Evolutionary conservation across 2,113 vertebrate species (phyloP), one percentile per base, ranked within the genome.

Genomic region (Proteles cristata): DNA sequence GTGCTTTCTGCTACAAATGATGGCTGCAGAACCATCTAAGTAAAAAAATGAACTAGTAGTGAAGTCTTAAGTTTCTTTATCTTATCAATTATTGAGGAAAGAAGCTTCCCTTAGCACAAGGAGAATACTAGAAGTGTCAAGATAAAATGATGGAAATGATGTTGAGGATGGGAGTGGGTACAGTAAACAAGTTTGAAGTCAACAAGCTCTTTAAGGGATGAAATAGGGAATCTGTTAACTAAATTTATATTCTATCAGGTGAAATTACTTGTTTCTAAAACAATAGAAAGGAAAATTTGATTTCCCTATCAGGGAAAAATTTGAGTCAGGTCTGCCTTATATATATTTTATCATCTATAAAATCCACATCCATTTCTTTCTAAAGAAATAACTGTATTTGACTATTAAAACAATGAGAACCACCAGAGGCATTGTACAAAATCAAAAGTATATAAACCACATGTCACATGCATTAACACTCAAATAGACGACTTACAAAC

Each of bases 71-170:
- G 97, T 94, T 98, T 97, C 95, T 98, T 98, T 98, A 97, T 96
- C 93, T 97, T 98, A 98, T 97, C 97, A 98, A 98, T 98, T 98
- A 98, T 96, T 98, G 94, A 98, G 98, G 94, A 97, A 98, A 98
- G 43, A 77, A 43, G 93, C 90, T 94, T 95, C 81, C 87, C 94
- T 96, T 95, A 73, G 21, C 73, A 95, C 48, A 77, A 39, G 25
- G 85, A 97, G 89, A 98, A 98, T 96, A 96, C 68, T 97, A 97
- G 97, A 97, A 97, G 63, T 86, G 82, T 97, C 73, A 96, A 97
- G 95, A 92, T 63, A 63, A 33, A 97, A 92, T 69, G 88, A 81
- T 48, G 19, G 14, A n/a, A 95, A 97, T 97, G 19, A 69, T 96
- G 61, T 82, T 84, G 81, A 94, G 4, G 2, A 1, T 33, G 25